Conservation (phyloP, 2,888 invertebrate species). For the Cybosia mesomella region DNA sequence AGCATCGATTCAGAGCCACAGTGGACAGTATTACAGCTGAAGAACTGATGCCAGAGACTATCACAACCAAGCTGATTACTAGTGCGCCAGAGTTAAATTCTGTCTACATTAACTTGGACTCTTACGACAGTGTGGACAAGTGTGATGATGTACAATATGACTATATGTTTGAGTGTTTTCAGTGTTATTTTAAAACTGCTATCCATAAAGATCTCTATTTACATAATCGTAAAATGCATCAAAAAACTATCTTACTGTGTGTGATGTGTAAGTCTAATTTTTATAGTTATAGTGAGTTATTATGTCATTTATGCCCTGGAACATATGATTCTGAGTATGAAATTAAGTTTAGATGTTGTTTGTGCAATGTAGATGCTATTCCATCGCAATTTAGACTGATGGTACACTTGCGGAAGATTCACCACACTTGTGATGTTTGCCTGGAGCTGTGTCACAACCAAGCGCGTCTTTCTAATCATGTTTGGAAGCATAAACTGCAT, state of each 20-base stretch:
- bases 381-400: slow-evolving; percentile 96
- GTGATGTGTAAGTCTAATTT: slow-evolving; percentile 96
- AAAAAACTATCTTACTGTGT: slow-evolving; percentile 93
- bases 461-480: slow-evolving; percentile 93
- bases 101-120: slow-evolving; percentile 91
- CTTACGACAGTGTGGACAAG: slow-evolving; percentile 89
- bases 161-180: slow-evolving; percentile 94
- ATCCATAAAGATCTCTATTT: slow-evolving; percentile 94
- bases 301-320: slow-evolving; percentile 95
- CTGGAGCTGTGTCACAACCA: slow-evolving; percentile 93
- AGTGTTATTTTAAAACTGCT: slow-evolving; percentile 92
- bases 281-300: slow-evolving; percentile 94
- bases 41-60: slow-evolving; percentile 90
- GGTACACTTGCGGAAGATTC: slow-evolving; percentile 94
- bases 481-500: slow-evolving; percentile 96
- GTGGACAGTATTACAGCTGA: slow-evolving; percentile 93
- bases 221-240: slow-evolving; percentile 95
- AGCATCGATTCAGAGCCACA: slow-evolving; percentile 93
- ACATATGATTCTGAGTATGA: slow-evolving; percentile 89
- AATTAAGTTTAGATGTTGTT: slow-evolving; percentile 93
- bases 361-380: slow-evolving; percentile 91
- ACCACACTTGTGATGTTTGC: slow-evolving; percentile 95
- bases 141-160: slow-evolving; percentile 87
- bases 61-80: slow-evolving; percentile 89
- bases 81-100: slow-evolving; percentile 88